phyloP scores from a whole-genome alignment of 2,113 vertebrate species.

The Tupaia tana region DNA sequence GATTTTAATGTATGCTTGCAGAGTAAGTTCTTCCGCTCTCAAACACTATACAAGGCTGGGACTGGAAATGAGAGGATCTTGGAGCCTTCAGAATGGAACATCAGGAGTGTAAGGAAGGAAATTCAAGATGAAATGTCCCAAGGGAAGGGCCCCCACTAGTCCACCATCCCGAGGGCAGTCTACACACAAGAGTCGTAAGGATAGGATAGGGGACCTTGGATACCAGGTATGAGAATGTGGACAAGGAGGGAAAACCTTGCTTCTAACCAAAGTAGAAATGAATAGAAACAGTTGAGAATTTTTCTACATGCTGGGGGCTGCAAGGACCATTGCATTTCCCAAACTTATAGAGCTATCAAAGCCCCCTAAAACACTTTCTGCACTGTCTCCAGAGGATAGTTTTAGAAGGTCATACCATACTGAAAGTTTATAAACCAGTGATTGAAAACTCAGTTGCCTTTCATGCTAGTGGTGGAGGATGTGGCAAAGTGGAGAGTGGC shows the following conservation, averaged over 20 bases:
- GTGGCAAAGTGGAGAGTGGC: not conserved
- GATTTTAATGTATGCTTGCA: not conserved
- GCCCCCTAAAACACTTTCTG: not conserved
- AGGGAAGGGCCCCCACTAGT: accelerated
- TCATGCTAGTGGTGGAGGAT: not conserved
- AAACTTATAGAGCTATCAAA: not conserved
- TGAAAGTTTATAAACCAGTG: not conserved
- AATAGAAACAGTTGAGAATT: not conserved
- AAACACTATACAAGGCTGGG: not conserved
- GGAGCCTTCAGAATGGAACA: not conserved
- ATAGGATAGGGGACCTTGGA: not conserved
- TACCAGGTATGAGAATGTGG: not conserved
- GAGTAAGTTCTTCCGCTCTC: not conserved
- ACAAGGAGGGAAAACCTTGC: not conserved
- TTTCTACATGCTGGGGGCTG: not conserved
- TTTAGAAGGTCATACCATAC: not conserved
- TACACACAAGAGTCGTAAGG: not conserved
- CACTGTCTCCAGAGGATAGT: not conserved
- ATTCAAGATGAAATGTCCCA: not conserved
- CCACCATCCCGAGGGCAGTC: not conserved
- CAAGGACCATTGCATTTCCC: not conserved
- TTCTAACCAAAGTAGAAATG: not conserved
- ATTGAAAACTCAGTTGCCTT: not conserved
- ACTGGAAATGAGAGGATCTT: too few relatives aligned
- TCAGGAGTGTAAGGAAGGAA: not conserved